Evolutionary conservation across 92 coral and sea anemone species (phyloP).

Genomic region (Phymanthus crucifer): DNA sequence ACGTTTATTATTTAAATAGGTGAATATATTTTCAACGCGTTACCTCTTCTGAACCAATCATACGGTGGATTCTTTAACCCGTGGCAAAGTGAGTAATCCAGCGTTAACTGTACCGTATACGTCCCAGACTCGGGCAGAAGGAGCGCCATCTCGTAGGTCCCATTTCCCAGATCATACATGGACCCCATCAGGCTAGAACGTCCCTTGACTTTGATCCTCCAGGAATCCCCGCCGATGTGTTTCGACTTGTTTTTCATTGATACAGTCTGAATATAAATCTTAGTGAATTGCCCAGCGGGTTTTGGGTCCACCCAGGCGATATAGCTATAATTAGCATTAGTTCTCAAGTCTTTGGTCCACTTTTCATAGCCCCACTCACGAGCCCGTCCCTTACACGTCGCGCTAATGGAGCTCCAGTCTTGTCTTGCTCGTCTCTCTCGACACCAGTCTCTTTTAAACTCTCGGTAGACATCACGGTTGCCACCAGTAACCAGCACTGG

Average conservation of each 20-base stretch:
- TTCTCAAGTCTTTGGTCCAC: slow-evolving; percentile 23
- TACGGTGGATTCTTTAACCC: slow-evolving; percentile 63
- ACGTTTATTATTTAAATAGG: no score
- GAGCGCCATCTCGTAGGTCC: slow-evolving; percentile 67
- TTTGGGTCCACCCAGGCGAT: slow-evolving; percentile 36
- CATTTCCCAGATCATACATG: slow-evolving; percentile 69
- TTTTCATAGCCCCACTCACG: slow-evolving; percentile 41
- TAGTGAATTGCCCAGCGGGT: slow-evolving; percentile 61
- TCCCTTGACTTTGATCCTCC: slow-evolving; percentile 65
- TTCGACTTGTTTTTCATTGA: slow-evolving; percentile 38
- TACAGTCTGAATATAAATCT: slow-evolving; percentile 55
- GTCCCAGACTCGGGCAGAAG: slow-evolving; percentile 61
- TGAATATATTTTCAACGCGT: no score
- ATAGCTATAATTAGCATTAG: slow-evolving; percentile 44
- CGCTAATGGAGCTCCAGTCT: slow-evolving; percentile 49
- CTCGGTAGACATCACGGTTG: slow-evolving; percentile 33
- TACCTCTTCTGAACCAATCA: slow-evolving; percentile 59
- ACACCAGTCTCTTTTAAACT: slow-evolving; percentile 68
- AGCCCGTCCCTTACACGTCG: slow-evolving; percentile 45
- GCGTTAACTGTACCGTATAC: slow-evolving; percentile 43
- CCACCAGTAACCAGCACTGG: slow-evolving; percentile 1
- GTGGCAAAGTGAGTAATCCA: slow-evolving; percentile 62
- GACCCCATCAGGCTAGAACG: slow-evolving; percentile 53
- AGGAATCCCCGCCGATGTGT: slow-evolving; percentile 64
- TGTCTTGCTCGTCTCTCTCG: slow-evolving; percentile 55